Conservation (phyloP, 2,888 invertebrate genomes). For the Pomacea canaliculata region DNA sequence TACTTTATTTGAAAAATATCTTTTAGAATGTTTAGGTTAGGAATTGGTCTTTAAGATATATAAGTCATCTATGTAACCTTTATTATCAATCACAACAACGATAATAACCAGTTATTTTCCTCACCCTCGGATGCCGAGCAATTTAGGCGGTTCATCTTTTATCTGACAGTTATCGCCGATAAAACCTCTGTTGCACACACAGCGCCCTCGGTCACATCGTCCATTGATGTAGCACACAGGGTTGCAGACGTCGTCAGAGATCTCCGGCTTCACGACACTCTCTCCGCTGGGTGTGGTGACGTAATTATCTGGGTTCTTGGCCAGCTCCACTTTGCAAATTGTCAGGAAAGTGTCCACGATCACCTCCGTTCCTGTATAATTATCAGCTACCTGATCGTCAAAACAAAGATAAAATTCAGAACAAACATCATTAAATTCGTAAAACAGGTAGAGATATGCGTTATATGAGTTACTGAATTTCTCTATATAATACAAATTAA, state of each 20-base stretch:
- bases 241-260: conserved; percentile 9
- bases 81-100: no score
- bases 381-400: conserved; percentile 7
- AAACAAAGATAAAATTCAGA: no score
- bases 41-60: no score
- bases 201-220: conserved; percentile 11
- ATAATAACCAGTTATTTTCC: no score
- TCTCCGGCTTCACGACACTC: conserved; percentile 22
- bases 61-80: no score
- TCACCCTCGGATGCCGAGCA: conserved; percentile 10
- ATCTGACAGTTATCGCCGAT: conserved; percentile 18
- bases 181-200: conserved; percentile 13
- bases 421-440: no score
- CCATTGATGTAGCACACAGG: conserved; percentile 15
- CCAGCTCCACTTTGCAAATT: conserved; percentile 9
- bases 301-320: conserved; percentile 17
- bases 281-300: conserved; percentile 8
- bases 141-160: conserved; percentile 10
- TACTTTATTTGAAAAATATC: no score
- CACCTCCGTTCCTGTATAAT: conserved; percentile 1
- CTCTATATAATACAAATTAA: no score
- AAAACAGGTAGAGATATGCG: no score
- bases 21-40: no score
- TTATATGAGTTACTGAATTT: no score
- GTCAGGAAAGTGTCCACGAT: conserved; percentile 15